phyloP scores from a whole-genome alignment of 2,113 vertebrate genomes.

The Octodon degus region DNA sequence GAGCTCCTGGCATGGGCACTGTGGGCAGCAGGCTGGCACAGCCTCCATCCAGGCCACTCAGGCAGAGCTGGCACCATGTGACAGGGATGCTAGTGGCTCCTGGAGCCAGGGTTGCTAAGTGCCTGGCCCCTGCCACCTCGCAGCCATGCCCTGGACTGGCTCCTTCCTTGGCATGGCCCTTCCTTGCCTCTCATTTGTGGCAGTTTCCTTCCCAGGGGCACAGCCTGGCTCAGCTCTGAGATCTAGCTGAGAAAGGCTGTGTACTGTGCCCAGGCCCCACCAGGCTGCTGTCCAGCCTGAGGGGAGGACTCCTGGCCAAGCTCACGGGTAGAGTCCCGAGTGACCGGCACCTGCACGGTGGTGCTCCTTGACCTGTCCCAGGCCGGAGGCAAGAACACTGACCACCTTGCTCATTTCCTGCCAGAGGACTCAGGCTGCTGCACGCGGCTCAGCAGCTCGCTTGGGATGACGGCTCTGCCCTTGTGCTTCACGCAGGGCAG shows the following conservation, averaged over 20 bases:
- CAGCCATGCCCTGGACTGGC: neutral
- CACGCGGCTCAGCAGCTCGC: neutral
- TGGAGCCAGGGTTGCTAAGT: conserved; percentile 18
- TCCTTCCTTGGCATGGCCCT: neutral
- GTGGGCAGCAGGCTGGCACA: conserved; percentile 35
- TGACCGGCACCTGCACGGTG: neutral
- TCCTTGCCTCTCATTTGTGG: neutral
- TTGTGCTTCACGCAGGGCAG: neutral
- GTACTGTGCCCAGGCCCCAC: neutral
- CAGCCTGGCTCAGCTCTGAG: neutral
- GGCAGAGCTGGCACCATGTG: neutral
- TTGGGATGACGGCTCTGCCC: neutral
- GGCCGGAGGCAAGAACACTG: neutral
- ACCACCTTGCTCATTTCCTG: neutral
- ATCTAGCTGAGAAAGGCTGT: conserved; percentile 8
- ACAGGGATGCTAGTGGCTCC: conserved; percentile 12
- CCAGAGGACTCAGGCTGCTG: neutral
- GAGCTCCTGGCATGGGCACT: neutral
- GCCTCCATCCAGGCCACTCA: neutral
- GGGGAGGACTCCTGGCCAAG: conserved; percentile 27
- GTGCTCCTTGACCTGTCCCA: neutral
- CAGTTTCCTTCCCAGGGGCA: conserved; percentile 53
- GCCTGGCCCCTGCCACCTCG: neutral
- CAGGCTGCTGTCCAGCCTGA: conserved; percentile 26
- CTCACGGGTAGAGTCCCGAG: neutral